These are phyloP conservation scores for Argyresthia goedartella DNA, from an alignment of 2,888 invertebrate genomes.

Conservation along the genomic window DNA sequence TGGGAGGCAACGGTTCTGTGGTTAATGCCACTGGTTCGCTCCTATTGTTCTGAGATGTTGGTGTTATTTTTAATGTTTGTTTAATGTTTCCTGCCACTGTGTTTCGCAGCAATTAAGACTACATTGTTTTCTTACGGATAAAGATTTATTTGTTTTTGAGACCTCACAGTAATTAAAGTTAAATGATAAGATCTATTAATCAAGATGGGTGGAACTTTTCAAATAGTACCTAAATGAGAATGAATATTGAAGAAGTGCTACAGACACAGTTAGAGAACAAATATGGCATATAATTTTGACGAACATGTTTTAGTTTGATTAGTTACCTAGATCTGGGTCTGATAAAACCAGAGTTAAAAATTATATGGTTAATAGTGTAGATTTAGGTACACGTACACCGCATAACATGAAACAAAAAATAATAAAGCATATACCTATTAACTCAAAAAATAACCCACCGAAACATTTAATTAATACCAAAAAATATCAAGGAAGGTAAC, in stretches of 20 bases:
- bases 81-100: slow-evolving; percentile 54
- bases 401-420: no score
- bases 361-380: no score
- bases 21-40: slow-evolving; percentile 42
- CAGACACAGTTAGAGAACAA: neutral
- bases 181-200: slow-evolving; percentile 2
- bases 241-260: neutral
- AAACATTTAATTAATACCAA: no score
- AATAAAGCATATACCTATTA: no score
- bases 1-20: slow-evolving; percentile 47
- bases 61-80: slow-evolving; percentile 21
- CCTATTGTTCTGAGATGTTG: slow-evolving; percentile 26
- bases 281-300: neutral
- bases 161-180: slow-evolving; percentile 7
- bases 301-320: neutral
- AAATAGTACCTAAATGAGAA: no score
- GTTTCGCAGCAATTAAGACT: slow-evolving; percentile 43
- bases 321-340: no score
- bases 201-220: no score
- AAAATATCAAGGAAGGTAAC: no score
- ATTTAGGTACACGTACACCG: no score
- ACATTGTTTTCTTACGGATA: slow-evolving; percentile 19
- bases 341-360: no score
- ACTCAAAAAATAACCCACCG: no score
- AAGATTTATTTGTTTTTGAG: slow-evolving; percentile 6